phyloP scores from a whole-genome alignment of 2,888 invertebrate species.

The Troglohyphantes excavatus region DNA sequence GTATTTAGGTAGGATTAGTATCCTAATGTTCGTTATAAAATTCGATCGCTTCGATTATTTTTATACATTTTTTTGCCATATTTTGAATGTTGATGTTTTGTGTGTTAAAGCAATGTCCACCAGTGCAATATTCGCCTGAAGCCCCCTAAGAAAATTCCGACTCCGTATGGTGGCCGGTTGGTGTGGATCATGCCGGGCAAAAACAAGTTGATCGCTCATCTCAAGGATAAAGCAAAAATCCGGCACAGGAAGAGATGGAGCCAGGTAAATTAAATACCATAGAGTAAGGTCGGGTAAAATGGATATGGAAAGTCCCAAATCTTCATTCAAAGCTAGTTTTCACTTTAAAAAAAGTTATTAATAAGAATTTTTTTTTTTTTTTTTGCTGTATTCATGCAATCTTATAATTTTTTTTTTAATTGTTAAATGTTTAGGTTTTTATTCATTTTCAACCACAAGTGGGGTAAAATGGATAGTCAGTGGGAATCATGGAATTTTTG shows the following conservation, averaged over 20 bases:
- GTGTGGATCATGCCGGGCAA: conserved; percentile 93
- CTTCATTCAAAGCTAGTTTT: too few species aligned
- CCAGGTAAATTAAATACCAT: conserved; percentile 86
- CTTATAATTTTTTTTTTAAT: too few species aligned
- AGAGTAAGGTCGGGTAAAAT: too few species aligned
- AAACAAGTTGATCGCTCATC: conserved; percentile 91
- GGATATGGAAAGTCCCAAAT: too few species aligned
- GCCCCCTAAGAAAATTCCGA: conserved; percentile 89
- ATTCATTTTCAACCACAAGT: too few species aligned
- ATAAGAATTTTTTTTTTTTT: too few species aligned
- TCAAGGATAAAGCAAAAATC: conserved; percentile 94
- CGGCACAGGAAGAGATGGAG: conserved; percentile 96
- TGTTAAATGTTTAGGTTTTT: too few species aligned
- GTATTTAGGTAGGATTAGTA: too few species aligned
- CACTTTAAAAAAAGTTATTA: too few species aligned
- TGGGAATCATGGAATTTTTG: too few species aligned
- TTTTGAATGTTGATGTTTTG: background rate
- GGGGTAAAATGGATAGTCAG: too few species aligned
- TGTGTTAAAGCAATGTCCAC: conserved; percentile 84
- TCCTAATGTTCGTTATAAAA: background rate
- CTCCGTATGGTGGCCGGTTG: conserved; percentile 93
- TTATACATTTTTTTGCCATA: background rate
- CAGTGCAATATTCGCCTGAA: conserved; percentile 84
- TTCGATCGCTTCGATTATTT: background rate
- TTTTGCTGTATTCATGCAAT: too few species aligned